Base-by-base conservation (phyloP, 2,888 invertebrate genomes). In the Tyria jacobaeae region DNA sequence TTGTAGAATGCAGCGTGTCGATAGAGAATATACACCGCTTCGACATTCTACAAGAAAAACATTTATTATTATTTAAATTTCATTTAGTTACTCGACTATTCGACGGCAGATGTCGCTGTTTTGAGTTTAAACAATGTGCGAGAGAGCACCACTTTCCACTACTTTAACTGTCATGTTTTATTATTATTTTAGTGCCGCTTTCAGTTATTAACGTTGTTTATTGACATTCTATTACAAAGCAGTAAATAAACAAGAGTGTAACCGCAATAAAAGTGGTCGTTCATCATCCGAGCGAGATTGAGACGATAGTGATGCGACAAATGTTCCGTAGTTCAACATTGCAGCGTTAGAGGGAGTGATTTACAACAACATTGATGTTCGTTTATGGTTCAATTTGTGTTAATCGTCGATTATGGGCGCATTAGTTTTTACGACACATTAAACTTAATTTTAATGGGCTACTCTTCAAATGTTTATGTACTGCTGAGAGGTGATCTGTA, bases 201-300 rank as follows among this genome's bases (percentile, higher is more conserved):
- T 81, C 83, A 78, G 85, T 84, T 86, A 88, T 86, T 83, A 86
- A 79, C 78, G 79, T 83, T 84, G 85, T 89, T 89, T 89, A 91
- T 89, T 88, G 88, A 86, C 86, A 86, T 88, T 87, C 86, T 89
- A 89, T 89, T 88, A 88, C 84, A 84, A 85, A 86, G 81, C 82
- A 81, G 88, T 89, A 88, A 89, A 90, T 89, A 90, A 89, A 89
- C 87, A 85, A 86, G 84, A 81, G 75, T 85, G 85, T 86, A 79
- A 86, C 81, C 78, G 87, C 87, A 86, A 89, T 91, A 89, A 91
- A 90, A 89, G 76, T 82, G 84, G 81, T 76, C 88, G 81, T 91
- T 82, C 83, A 88, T 91, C 91, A 90, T 88, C 77, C 73, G 60
- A 78, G 79, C 76, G 86, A 86, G 89, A 90, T 90, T 86, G 87